Conservation (phyloP, 2,113 vertebrate species). For the Tachycineta bicolor region DNA sequence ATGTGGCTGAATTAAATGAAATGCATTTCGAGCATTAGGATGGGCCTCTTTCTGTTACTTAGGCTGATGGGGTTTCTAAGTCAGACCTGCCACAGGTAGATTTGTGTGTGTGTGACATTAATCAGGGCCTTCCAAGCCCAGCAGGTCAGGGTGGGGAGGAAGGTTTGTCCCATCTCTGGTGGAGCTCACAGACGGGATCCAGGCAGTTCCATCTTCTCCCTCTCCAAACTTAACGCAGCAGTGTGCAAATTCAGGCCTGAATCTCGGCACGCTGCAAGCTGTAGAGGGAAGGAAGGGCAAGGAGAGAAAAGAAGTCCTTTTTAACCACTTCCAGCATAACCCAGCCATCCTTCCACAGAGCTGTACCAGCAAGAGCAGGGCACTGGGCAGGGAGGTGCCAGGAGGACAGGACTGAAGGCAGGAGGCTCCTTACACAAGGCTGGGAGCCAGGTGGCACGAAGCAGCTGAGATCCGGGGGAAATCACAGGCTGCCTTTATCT, state of each 20-base stretch:
- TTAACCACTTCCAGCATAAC: not conserved
- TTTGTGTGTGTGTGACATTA: not conserved
- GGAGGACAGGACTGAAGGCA: not conserved
- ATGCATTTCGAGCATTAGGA: not conserved
- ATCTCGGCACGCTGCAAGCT: not conserved
- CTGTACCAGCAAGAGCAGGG: accelerated
- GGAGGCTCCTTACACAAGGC: not conserved
- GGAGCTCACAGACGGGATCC: not conserved
- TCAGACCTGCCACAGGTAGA: not conserved
- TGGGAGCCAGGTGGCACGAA: not conserved
- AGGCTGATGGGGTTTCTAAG: not conserved
- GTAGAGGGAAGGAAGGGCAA: not conserved
- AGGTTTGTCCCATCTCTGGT: not conserved
- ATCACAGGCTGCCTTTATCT: not conserved
- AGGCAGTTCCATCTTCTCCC: not conserved
- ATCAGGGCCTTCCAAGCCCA: not conserved
- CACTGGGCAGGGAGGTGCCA: not conserved
- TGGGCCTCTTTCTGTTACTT: not conserved
- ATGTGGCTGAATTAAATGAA: not conserved
- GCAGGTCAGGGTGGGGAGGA: not conserved
- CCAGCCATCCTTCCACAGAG: not conserved
- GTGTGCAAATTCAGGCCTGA: not conserved
- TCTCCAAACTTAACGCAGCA: not conserved
- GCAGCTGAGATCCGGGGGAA: not conserved
- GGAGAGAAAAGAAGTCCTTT: not conserved